Evolutionary conservation across 2,113 vertebrate genomes (phyloP).

Genomic region (Gulo gulo): DNA sequence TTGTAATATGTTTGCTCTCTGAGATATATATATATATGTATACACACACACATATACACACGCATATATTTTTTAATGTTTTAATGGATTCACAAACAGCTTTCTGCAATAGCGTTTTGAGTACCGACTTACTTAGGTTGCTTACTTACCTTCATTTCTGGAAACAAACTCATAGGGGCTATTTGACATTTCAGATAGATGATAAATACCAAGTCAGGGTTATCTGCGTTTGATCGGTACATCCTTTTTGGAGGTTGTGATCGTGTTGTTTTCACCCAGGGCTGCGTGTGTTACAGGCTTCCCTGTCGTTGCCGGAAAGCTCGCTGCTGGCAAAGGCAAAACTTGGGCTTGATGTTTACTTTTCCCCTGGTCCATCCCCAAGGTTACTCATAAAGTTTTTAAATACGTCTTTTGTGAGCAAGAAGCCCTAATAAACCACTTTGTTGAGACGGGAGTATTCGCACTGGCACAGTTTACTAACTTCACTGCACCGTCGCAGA

Average conservation of each 20-base stretch:
- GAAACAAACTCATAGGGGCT: background rate
- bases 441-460: slow-evolving; percentile 64
- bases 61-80: background rate
- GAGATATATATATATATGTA: too few relatives aligned
- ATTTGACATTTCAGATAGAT: background rate
- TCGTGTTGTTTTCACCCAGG: background rate
- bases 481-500: background rate
- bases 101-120: background rate
- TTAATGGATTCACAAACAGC: background rate
- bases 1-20: background rate
- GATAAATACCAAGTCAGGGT: background rate
- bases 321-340: background rate
- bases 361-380: slow-evolving; percentile 42
- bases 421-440: slow-evolving; percentile 55
- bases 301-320: accelerated
- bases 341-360: slow-evolving; percentile 35
- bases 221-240: background rate
- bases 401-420: slow-evolving; percentile 68
- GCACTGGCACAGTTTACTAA: background rate
- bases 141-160: background rate
- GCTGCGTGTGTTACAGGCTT: background rate
- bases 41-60: background rate
- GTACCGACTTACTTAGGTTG: background rate
- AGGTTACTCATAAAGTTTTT: slow-evolving; percentile 19
- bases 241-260: background rate